Evolutionary conservation across 2,888 invertebrate genomes (phyloP).

Genomic region (Nezara viridula): DNA sequence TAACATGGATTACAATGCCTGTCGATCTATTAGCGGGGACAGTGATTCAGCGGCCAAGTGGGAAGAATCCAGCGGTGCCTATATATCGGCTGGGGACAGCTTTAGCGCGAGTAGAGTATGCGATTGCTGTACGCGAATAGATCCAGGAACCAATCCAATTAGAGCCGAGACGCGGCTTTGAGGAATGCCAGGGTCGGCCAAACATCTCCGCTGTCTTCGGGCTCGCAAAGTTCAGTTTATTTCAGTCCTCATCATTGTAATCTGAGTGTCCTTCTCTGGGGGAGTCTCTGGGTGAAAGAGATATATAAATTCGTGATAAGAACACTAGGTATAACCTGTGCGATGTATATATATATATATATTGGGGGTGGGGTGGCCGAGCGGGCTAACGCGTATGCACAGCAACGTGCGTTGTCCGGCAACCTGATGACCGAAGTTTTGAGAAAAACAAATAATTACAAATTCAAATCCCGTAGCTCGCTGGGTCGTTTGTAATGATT

Average conservation of each 20-base stretch:
- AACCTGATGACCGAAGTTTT: no score
- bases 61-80: background rate
- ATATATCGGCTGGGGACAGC: background rate
- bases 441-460: no score
- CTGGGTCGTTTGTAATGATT: no score
- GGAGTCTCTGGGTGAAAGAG: no score
- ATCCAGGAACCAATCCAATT: background rate
- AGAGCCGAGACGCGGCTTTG: background rate
- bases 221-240: conserved; percentile 10
- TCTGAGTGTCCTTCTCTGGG: background rate
- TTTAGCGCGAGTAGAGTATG: background rate
- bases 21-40: background rate
- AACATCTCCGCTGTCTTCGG: background rate
- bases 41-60: conserved; percentile 12
- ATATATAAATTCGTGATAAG: no score
- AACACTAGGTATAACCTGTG: no score
- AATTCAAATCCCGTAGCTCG: no score
- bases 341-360: no score
- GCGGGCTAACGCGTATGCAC: no score
- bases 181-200: conserved; percentile 47
- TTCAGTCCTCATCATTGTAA: background rate
- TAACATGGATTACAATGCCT: background rate
- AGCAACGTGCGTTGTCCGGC: no score
- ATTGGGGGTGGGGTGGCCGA: no score
- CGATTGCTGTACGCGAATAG: conserved; percentile 6